Conservation (phyloP, 2,113 vertebrate species). For the Scalopus aquaticus region DNA sequence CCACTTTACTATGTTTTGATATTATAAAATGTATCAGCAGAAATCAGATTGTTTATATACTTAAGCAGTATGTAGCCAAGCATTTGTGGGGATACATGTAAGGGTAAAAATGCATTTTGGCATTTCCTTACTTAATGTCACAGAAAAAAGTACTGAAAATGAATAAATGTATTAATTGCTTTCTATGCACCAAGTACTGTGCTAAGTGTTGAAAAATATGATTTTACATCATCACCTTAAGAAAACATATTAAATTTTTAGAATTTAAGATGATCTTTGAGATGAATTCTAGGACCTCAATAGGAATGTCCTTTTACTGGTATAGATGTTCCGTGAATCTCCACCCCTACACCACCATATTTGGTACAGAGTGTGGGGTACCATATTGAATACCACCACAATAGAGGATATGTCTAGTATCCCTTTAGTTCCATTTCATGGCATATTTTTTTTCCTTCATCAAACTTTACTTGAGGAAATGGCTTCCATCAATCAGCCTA, state of each 20-base stretch:
- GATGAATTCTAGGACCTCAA: neutral
- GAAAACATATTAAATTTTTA: slow-evolving; percentile 2
- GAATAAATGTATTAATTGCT: neutral
- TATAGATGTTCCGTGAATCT: no score
- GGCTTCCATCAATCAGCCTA: neutral
- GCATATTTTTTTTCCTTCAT: neutral
- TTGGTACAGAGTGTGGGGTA: neutral
- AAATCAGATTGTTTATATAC: neutral
- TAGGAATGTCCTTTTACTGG: neutral
- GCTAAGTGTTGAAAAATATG: neutral
- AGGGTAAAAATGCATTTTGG: neutral
- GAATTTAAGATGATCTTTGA: neutral
- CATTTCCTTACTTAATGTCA: neutral
- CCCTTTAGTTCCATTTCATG: neutral
- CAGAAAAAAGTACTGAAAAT: slow-evolving; percentile 20
- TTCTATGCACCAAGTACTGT: neutral
- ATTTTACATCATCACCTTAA: neutral
- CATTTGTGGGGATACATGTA: neutral
- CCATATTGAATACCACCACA: neutral
- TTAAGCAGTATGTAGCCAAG: neutral
- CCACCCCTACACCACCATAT: no score
- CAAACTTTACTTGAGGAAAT: neutral
- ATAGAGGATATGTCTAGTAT: neutral
- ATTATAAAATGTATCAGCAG: slow-evolving; percentile 8
- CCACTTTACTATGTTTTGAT: neutral